Percentiles rank a stretch among this genome's conserved stretches.
phyloP scores from a whole-genome alignment of 1,140 invertebrate genomes.

The Venturia canescens region DNA sequence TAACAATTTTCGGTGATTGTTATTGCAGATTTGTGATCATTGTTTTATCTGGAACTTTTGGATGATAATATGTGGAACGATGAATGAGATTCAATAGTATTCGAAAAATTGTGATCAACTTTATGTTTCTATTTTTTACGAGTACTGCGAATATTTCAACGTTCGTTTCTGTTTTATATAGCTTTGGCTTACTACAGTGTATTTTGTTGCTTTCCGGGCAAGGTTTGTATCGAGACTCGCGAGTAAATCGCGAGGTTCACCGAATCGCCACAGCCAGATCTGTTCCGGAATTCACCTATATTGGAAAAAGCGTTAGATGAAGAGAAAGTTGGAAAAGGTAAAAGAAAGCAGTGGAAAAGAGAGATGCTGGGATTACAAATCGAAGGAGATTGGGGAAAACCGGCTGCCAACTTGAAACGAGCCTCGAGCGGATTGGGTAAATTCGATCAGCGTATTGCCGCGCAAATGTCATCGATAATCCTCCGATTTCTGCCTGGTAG shows the following conservation, averaged over 20 bases:
- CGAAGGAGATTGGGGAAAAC: conserved; percentile 40
- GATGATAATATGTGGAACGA: too few species aligned
- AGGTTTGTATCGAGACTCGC: neutral
- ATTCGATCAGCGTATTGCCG: conserved; percentile 46
- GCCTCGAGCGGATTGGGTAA: conserved; percentile 37
- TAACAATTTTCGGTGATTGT: too few species aligned
- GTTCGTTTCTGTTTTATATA: neutral
- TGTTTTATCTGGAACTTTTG: too few species aligned
- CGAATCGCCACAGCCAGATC: neutral
- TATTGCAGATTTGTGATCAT: too few species aligned
- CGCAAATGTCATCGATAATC: conserved; percentile 46
- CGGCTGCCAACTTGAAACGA: conserved; percentile 18
- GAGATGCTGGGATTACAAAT: conserved; percentile 37
- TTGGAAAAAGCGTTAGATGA: conserved; percentile 16
- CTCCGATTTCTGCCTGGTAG: conserved; percentile 19
- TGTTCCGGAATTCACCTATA: conserved; percentile 22
- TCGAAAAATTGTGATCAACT: too few species aligned
- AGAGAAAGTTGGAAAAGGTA: neutral
- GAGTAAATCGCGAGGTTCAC: conserved; percentile 4
- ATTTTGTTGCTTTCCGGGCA: conserved; percentile 13
- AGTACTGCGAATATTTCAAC: neutral
- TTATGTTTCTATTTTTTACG: neutral
- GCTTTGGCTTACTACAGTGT: neutral
- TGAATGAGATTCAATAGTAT: too few species aligned
- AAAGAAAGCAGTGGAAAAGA: neutral